Base-by-base conservation (phyloP, 2,113 vertebrate species). In the Caretta caretta region DNA sequence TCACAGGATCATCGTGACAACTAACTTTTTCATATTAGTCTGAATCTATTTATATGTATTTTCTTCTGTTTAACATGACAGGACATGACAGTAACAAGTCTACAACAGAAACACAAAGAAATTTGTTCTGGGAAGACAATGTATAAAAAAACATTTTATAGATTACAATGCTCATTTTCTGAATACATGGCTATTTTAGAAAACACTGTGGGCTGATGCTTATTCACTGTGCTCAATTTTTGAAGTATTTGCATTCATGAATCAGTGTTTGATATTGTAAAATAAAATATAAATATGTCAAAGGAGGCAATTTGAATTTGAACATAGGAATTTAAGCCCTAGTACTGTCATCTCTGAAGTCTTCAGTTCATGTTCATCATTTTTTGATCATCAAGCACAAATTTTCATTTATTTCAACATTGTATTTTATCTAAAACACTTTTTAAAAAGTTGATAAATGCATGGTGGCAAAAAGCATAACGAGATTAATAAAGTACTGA, bases 261-360 rank as follows among this genome's bases (percentile, higher is more conserved):
- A 81, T 92, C 86, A 92, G 48, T 9, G 83, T 89, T 92, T 94
- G 81, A 38, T 83, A 53, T 81, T 75, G 19, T 72, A 94, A 90
- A 96, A 83, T 80, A 38, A 95, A 93, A 96, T 81, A 95, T 31
- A 90, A 95, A 89, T 93, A 90, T 86, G 87, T 72, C 72, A 86
- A 78, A 93, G 82, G 31, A 89, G 51, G 35, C 90, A 85, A 95
- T 83, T 84, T 78, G 17, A 92, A 93, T 90, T 87, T 79, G 3
- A 94, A 93, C 93, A 90, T 84, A 80, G 84, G 86, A 93, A 87
- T 93, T 92, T 83, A 88, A 92, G 46, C 17, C 29, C 90, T 46
- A 69, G 22, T 6, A 83, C 31, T 83, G 57, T 72, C 75, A 87
- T 42, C 8, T 84, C 84, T 84, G 57, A 79, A 62, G 31, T 83